Percentiles rank a stretch among this genome's conserved stretches.
Conservation (phyloP, 2,888 invertebrate genomes). For the Rotaria macrura region DNA sequence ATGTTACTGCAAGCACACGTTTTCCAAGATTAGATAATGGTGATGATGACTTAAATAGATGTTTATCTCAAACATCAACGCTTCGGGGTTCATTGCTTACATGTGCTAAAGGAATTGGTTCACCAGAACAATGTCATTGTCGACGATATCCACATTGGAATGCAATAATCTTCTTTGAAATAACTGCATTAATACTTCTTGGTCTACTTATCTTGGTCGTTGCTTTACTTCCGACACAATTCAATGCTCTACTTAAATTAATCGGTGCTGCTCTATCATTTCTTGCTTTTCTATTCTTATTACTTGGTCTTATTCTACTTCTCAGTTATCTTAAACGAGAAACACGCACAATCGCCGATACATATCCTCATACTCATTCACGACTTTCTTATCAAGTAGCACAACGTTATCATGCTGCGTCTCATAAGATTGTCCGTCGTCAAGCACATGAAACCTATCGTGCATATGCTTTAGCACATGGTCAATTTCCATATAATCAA, state of each 20-base stretch:
- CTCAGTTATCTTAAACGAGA: background rate
- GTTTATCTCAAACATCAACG: background rate
- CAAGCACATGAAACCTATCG: background rate
- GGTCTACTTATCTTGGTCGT: background rate
- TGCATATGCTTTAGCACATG: background rate
- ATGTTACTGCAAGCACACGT: background rate
- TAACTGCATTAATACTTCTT: background rate
- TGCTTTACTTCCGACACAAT: background rate
- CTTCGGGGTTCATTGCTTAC: background rate
- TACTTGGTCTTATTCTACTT: background rate
- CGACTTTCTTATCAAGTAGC: background rate
- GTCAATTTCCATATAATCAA: background rate
- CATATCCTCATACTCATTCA: background rate
- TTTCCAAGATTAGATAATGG: conserved; percentile 1
- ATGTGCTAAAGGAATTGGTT: background rate
- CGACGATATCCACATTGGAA: background rate
- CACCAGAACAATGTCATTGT: background rate
- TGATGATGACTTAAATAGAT: background rate
- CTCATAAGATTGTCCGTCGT: background rate
- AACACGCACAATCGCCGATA: background rate
- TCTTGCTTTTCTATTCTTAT: background rate
- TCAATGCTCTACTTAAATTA: background rate
- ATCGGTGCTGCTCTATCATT: background rate
- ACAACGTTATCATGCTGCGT: too few relatives aligned
- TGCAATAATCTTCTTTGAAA: background rate